These are phyloP conservation scores for Brotula barbata DNA, from an alignment of 2,797 vertebrate genomes.

Conservation along the genomic window DNA sequence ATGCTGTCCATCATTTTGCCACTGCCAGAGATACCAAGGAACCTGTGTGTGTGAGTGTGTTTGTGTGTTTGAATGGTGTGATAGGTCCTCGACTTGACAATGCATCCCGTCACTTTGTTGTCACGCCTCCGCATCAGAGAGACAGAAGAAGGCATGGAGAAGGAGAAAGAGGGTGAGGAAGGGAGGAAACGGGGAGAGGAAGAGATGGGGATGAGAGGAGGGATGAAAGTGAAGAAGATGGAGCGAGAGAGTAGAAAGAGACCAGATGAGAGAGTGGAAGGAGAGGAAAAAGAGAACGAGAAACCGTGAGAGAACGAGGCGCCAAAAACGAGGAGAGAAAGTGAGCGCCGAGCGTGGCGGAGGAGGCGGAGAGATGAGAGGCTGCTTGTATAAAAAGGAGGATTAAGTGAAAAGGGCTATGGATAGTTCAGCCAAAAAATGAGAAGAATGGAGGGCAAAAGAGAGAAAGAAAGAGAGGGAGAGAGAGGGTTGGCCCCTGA, in stretches of 20 bases:
- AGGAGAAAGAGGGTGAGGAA: background rate
- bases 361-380: constrained; percentile 57
- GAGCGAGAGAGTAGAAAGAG: constrained; percentile 9
- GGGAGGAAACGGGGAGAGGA: constrained; percentile 19
- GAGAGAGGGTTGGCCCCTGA: constrained; percentile 76
- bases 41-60: constrained; percentile 39
- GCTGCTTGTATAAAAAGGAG: constrained; percentile 51
- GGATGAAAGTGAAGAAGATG: background rate
- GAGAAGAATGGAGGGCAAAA: constrained; percentile 40
- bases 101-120: constrained; percentile 69
- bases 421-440: constrained; percentile 71
- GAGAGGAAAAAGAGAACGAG: background rate
- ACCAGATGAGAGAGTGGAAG: constrained; percentile 6
- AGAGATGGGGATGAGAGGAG: constrained; percentile 2
- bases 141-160: constrained; percentile 24
- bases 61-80: constrained; percentile 61
- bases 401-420: constrained; percentile 63
- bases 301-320: constrained; percentile 18
- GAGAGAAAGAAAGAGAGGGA: constrained; percentile 36
- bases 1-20: constrained; percentile 71
- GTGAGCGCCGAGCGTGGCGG: constrained; percentile 66
- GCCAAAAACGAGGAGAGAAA: constrained; percentile 45
- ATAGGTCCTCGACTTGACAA: constrained; percentile 69
- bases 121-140: constrained; percentile 70
- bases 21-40: constrained; percentile 72